Conservation (phyloP, 1,140 invertebrate species). For the Drosophila kohkoa region DNA sequence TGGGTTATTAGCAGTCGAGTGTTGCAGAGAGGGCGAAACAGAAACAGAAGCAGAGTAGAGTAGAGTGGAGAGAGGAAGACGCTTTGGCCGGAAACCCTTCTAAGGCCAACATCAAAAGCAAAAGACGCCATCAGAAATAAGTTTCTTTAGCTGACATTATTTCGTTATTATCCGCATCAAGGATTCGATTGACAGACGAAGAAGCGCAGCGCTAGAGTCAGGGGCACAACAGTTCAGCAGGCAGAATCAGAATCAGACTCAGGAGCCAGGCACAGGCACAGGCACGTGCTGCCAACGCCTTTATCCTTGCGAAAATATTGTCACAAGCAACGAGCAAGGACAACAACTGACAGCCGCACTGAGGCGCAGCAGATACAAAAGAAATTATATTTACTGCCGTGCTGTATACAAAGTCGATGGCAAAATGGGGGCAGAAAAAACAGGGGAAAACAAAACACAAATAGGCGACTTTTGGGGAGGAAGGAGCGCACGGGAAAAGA, state of each 20-base stretch:
- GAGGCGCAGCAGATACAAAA: slow-evolving; percentile 64
- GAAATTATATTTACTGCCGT: slow-evolving; percentile 75
- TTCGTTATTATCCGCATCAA: slow-evolving; percentile 83
- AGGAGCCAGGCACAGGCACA: slow-evolving; percentile 47
- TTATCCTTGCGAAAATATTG: slow-evolving; percentile 79
- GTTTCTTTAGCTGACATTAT: slow-evolving; percentile 70
- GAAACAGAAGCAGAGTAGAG: slow-evolving; percentile 3
- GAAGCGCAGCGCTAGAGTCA: slow-evolving; percentile 11
- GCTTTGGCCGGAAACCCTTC: slow-evolving; percentile 62
- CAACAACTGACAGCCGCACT: slow-evolving; percentile 49
- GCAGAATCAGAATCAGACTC: slow-evolving; percentile 15
- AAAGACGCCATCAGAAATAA: slow-evolving; percentile 54
- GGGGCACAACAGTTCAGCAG: slow-evolving; percentile 52
- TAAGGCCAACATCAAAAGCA: slow-evolving; percentile 55
- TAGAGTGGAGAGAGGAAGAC: slow-evolving; percentile 1
- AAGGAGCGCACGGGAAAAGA: slow-evolving; percentile 5
- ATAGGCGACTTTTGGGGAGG: slow-evolving; percentile 42
- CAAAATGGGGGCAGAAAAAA: not conserved
- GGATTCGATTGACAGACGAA: slow-evolving; percentile 76
- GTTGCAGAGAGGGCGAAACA: slow-evolving; percentile 11
- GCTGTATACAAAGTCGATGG: not conserved
- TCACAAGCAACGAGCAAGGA: slow-evolving; percentile 65
- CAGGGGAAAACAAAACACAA: slow-evolving; percentile 65
- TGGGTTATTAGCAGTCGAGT: slow-evolving; percentile 74
- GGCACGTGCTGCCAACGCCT: slow-evolving; percentile 77